Conservation (phyloP, 2,888 invertebrate genomes). For the Leptinotarsa haldemani region DNA sequence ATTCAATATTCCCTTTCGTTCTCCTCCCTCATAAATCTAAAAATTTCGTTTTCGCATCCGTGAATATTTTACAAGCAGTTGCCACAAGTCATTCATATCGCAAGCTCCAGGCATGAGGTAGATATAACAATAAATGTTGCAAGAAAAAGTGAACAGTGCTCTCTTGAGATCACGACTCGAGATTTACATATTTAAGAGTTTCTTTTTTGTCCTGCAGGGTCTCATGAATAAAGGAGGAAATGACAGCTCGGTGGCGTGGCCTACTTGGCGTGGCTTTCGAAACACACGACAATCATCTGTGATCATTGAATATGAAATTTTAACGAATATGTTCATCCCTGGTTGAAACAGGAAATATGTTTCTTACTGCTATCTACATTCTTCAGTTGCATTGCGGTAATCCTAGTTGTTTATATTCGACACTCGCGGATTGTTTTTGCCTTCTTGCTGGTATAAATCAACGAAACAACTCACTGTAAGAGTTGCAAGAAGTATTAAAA, state of each 20-base stretch:
- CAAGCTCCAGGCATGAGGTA: neutral
- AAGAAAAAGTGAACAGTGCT: conserved; percentile 18
- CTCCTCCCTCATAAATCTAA: conserved; percentile 2
- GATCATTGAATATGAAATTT: conserved; percentile 6
- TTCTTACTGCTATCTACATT: too few species aligned
- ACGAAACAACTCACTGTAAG: too few species aligned
- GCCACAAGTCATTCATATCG: conserved; percentile 22
- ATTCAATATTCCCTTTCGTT: neutral
- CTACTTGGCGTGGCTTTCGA: neutral
- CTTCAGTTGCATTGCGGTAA: too few species aligned
- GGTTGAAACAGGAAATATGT: too few species aligned
- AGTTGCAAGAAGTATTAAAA: too few species aligned
- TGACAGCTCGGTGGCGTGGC: conserved; percentile 4
- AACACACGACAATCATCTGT: neutral
- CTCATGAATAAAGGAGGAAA: conserved; percentile 7
- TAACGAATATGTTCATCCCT: neutral
- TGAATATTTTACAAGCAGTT: conserved; percentile 22
- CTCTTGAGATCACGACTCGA: conserved; percentile 30
- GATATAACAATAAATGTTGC: conserved; percentile 27
- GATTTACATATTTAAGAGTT: conserved; percentile 38
- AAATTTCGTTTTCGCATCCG: conserved; percentile 18
- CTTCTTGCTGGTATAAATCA: too few species aligned
- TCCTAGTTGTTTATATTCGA: too few species aligned
- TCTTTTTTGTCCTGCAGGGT: conserved; percentile 27
- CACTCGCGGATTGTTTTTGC: too few species aligned